Conservation (phyloP, 2,113 vertebrate genomes). For the Fulmarus glacialis region DNA sequence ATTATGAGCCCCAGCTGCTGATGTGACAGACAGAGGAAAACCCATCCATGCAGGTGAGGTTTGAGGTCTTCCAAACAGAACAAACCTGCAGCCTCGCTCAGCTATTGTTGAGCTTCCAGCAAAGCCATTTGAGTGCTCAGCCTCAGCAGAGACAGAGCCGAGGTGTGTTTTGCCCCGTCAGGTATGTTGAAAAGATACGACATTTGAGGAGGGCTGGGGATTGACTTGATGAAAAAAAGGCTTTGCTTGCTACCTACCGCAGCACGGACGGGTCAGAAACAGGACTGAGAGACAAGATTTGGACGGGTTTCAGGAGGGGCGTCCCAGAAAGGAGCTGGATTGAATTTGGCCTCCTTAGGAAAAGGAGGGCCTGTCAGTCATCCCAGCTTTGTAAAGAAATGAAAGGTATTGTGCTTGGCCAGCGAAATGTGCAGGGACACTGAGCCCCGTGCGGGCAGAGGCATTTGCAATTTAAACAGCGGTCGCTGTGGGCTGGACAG, state of each 20-base stretch:
- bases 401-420: not conserved
- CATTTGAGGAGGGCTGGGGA: slow-evolving; percentile 77
- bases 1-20: slow-evolving; percentile 74
- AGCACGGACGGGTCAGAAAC: not conserved
- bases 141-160: not conserved
- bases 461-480: not conserved
- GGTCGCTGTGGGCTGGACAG: not conserved
- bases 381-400: slow-evolving; percentile 51
- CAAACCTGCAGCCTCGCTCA: slow-evolving; percentile 50
- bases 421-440: not conserved
- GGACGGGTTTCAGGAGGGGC: not conserved
- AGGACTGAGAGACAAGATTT: not conserved
- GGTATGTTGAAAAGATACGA: slow-evolving; percentile 80
- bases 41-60: slow-evolving; percentile 72
- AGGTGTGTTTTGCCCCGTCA: slow-evolving; percentile 16
- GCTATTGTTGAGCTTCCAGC: slow-evolving; percentile 45
- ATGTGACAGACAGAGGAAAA: slow-evolving; percentile 77
- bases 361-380: slow-evolving; percentile 60
- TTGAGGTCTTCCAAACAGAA: not conserved
- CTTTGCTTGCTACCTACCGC: slow-evolving; percentile 75
- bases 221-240: slow-evolving; percentile 60
- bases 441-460: not conserved
- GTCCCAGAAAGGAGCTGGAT: not conserved
- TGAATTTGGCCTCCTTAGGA: not conserved
- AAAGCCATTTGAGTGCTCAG: not conserved